Percentiles rank a stretch among this genome's conserved stretches.
Conservation (phyloP, 2,113 vertebrate species). For the Notarius quadriscutis region DNA sequence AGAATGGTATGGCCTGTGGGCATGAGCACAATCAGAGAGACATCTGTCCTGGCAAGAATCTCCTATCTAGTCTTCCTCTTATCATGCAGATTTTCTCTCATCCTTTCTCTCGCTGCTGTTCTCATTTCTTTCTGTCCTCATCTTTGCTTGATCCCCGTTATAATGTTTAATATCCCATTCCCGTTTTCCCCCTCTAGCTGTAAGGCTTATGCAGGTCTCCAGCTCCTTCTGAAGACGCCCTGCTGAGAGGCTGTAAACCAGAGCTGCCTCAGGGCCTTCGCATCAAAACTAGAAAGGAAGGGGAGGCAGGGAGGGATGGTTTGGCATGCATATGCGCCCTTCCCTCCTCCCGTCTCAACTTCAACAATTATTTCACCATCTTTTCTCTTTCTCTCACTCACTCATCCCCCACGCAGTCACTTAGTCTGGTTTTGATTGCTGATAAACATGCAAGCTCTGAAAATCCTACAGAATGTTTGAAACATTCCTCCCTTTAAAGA, state of each 20-base stretch:
- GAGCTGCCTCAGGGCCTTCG: slow-evolving; percentile 43
- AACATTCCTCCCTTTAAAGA: neutral
- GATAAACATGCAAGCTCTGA: neutral
- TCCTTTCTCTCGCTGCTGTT: slow-evolving; percentile 14
- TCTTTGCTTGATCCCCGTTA: slow-evolving; percentile 24
- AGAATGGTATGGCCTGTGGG: slow-evolving; percentile 39
- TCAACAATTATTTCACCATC: slow-evolving; percentile 46
- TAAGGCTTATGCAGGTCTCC: slow-evolving; percentile 41
- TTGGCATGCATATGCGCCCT: slow-evolving; percentile 37
- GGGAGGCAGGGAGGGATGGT: slow-evolving; percentile 25
- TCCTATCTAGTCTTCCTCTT: slow-evolving; percentile 32
- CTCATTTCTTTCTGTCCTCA: slow-evolving; percentile 23
- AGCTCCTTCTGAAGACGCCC: slow-evolving; percentile 34
- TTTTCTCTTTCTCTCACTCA: slow-evolving; percentile 26
- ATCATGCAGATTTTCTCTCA: slow-evolving; percentile 49
- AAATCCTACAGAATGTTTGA: neutral
- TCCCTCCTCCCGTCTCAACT: slow-evolving; percentile 37
- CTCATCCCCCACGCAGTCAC: neutral
- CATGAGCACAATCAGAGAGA: slow-evolving; percentile 43
- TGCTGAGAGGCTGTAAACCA: slow-evolving; percentile 45
- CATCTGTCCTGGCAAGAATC: slow-evolving; percentile 41
- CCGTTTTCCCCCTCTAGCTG: slow-evolving; percentile 37
- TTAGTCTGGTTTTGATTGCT: slow-evolving; percentile 16
- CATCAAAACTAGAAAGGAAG: slow-evolving; percentile 46
- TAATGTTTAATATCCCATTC: slow-evolving; percentile 44